Evolutionary conservation across 2,797 vertebrate species (phyloP), one percentile per base, ranked within the genome.

Genomic region (Miichthys miiuy): DNA sequence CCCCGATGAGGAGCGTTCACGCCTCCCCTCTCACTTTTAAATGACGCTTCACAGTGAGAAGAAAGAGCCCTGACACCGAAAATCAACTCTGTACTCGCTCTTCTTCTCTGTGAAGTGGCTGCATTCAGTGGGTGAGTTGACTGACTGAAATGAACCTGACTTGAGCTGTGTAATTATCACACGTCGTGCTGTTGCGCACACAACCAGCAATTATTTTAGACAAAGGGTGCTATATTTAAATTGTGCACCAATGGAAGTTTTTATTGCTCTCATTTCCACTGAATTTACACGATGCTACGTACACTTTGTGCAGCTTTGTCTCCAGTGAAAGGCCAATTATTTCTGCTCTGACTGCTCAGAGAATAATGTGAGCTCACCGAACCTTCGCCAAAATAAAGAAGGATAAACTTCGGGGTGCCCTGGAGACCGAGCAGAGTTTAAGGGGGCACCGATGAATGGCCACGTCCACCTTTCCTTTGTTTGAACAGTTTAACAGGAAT

Each of bases 141-240:
- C 66, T 77, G 88, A 91, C 75, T 89, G 87, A 90, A 88, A 88
- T 86, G 63, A 88, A 82, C 66, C 82, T 85, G 83, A 88, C 79
- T 77, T 64, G 81, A 82, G 79, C 81, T 56, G 62, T 81, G 66
- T 82, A 91, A 91, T 93, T 88, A 90, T 75, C 76, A 86, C 50
- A 84, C 30, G 30, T 87, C 82, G 79, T 54, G 44, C 83, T 84
- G 83, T 80, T 84, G 83, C 75, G 42, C 68, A 83, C 67, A 81
- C 81, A 88, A 72, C 75, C 75, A 76, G 77, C 75, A 89, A 92
- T 92, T 90, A 91, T 91, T 88, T 87, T 69, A 79, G 75, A 92
- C 85, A 91, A 91, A 87, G 78, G 79, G 2, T 54, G 72, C 81
- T 89, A 88, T 86, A 88, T 89, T 87, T 91, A 85, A 87, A 88